Conservation (phyloP, 2,113 vertebrate genomes). For the Gallinago undulata region DNA sequence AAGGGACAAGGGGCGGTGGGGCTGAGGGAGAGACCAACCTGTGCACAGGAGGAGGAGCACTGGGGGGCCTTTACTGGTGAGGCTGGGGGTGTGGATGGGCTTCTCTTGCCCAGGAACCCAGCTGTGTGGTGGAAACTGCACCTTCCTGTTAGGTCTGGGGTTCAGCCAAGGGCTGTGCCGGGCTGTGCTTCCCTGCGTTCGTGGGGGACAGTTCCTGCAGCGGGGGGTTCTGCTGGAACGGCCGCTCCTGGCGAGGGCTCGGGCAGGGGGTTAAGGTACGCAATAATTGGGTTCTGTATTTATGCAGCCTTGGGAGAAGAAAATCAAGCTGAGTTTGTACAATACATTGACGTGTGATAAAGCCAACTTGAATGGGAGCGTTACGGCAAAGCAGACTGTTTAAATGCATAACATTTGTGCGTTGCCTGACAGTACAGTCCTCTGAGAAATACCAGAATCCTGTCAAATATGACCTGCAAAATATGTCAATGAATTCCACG, state of each 20-base stretch:
- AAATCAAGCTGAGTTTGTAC: background rate
- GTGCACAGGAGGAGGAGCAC: too few relatives aligned
- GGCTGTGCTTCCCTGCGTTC: background rate
- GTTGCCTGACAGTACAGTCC: background rate
- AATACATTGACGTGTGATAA: background rate
- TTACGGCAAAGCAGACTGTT: background rate
- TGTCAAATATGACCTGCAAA: background rate
- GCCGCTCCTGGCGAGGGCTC: accelerated
- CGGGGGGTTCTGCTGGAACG: background rate
- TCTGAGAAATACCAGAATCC: background rate
- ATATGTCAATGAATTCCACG: background rate
- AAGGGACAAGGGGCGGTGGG: accelerated
- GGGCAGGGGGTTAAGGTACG: background rate
- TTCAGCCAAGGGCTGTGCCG: background rate
- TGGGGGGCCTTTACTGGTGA: background rate
- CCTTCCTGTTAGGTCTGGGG: accelerated
- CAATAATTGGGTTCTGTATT: background rate
- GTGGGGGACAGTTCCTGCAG: too few relatives aligned
- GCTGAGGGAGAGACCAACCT: accelerated
- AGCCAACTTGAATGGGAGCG: background rate
- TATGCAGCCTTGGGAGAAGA: background rate
- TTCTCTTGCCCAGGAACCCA: background rate
- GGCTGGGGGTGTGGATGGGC: background rate
- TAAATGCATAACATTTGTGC: background rate
- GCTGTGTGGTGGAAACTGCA: background rate